These are phyloP conservation scores for Himalopsyche kuldschensis DNA, from an alignment of 2,888 invertebrate species.

Conservation along the genomic window DNA sequence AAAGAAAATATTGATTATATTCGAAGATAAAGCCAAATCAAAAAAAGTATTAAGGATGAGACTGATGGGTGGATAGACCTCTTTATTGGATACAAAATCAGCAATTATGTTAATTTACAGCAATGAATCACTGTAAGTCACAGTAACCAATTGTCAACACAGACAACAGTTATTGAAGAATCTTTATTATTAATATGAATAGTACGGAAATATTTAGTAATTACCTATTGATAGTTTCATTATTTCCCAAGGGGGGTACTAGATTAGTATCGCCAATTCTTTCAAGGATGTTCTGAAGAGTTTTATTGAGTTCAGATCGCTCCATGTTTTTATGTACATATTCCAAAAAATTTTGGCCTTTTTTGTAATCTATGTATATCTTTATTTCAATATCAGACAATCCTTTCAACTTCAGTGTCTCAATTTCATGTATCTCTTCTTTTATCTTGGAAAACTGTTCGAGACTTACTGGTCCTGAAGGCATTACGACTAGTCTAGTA, in stretches of 20 bases:
- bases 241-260: not conserved
- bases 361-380: slow-evolving; percentile 54
- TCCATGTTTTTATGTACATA: slow-evolving; percentile 45
- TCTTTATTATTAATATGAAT: too few relatives aligned
- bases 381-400: slow-evolving; percentile 56
- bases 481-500: not conserved
- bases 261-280: slow-evolving; percentile 20
- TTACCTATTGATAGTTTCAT: not conserved
- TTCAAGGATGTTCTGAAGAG: slow-evolving; percentile 36
- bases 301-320: slow-evolving; percentile 36
- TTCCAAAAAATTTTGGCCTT: slow-evolving; percentile 45
- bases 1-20: not conserved
- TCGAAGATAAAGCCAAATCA: too few relatives aligned
- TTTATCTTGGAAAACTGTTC: slow-evolving; percentile 52
- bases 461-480: slow-evolving; percentile 51
- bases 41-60: too few relatives aligned
- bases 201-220: too few relatives aligned
- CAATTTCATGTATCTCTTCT: slow-evolving; percentile 49
- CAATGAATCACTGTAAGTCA: not conserved
- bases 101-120: not conserved
- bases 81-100: not conserved
- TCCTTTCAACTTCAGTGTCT: slow-evolving; percentile 55
- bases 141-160: not conserved
- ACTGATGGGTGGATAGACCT: too few relatives aligned
- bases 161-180: not conserved